phyloP scores from a whole-genome alignment of 2,113 vertebrate species.

The Vulpes ferrilata region DNA sequence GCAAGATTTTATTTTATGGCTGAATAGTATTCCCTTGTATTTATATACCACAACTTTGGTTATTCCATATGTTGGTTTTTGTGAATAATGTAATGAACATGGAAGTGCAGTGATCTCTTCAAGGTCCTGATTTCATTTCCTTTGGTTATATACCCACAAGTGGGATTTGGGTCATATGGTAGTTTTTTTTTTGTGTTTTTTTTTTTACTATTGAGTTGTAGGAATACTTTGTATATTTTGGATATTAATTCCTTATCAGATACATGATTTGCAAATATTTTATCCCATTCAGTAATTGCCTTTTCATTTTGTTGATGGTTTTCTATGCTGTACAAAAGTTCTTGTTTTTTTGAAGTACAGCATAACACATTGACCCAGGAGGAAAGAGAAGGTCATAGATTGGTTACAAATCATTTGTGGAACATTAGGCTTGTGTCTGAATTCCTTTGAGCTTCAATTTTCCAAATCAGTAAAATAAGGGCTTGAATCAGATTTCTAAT shows the following conservation, averaged over 20 bases:
- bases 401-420: background rate
- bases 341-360: background rate
- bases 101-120: background rate
- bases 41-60: background rate
- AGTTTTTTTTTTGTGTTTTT: background rate
- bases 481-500: background rate
- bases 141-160: background rate
- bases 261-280: background rate
- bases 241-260: background rate
- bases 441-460: background rate
- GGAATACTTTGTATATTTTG: background rate
- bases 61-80: background rate
- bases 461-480: constrained; percentile 4
- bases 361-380: background rate
- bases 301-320: background rate
- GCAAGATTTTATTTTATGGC: background rate
- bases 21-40: background rate
- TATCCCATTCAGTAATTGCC: background rate
- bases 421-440: background rate
- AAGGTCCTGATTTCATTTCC: background rate
- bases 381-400: background rate
- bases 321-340: background rate
- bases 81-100: constrained; percentile 10
- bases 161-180: background rate
- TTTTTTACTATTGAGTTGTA: background rate